A percentile compares a stretch with the other conserved stretches of the same genome.
Conservation (phyloP, 2,797 vertebrate species). For the Rhabdomys pumilio region DNA sequence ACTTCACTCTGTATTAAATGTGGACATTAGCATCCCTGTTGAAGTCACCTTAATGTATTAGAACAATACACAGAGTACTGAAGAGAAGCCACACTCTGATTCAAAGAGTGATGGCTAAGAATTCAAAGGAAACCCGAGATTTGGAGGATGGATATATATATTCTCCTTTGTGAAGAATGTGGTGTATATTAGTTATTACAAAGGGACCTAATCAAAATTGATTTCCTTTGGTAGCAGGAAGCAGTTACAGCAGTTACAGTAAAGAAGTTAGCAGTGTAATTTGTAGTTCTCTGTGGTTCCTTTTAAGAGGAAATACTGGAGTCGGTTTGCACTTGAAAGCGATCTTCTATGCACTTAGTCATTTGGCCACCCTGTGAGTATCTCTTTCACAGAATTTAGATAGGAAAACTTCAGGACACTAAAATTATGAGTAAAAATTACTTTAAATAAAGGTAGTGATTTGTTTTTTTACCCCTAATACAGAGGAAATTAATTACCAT, state of each 20-base stretch:
- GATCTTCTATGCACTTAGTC: neutral
- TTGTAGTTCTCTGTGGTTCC: constrained; percentile 26
- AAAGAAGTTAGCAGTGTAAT: neutral
- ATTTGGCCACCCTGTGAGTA: neutral
- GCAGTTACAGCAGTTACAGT: neutral
- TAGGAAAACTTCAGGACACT: neutral
- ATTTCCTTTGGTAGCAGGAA: constrained; percentile 46
- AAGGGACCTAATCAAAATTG: constrained; percentile 49
- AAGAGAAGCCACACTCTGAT: neutral
- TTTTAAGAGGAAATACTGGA: constrained; percentile 20
- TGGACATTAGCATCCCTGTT: neutral
- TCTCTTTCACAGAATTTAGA: constrained; percentile 49
- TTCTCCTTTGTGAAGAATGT: constrained; percentile 15
- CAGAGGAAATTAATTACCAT: neutral
- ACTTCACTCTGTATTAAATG: constrained; percentile 40
- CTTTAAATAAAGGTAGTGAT: neutral
- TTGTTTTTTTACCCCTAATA: neutral
- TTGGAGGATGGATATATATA: neutral
- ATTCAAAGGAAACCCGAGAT: constrained; percentile 37
- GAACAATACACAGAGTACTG: constrained; percentile 1
- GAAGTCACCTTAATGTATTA: constrained; percentile 7
- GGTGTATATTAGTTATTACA: neutral
- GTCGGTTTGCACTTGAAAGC: constrained; percentile 16
- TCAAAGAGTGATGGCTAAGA: neutral
- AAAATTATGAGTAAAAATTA: neutral